Conservation (phyloP, 2,797 vertebrate genomes). For the Sphenopsis melanotis region DNA sequence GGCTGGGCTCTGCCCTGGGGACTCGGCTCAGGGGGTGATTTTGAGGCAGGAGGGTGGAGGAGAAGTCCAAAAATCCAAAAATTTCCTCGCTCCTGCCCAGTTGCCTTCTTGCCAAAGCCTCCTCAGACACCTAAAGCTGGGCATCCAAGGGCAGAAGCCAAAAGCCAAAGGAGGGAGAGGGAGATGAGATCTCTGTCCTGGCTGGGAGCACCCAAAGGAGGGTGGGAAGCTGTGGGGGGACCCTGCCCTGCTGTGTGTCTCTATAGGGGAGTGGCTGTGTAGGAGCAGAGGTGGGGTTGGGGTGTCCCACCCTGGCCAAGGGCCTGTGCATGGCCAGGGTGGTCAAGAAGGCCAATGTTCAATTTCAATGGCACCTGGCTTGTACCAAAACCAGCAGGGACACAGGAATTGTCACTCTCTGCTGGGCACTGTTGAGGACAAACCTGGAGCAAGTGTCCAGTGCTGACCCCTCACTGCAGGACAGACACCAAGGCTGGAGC, state of each 20-base stretch:
- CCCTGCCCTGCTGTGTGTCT: rapidly evolving
- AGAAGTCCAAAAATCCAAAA: background rate
- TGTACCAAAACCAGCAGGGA: rapidly evolving
- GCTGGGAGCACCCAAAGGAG: background rate
- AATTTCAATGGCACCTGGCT: background rate
- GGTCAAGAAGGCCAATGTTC: background rate
- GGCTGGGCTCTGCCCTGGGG: rapidly evolving
- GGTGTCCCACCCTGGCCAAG: background rate
- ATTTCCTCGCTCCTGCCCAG: background rate
- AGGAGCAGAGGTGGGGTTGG: background rate
- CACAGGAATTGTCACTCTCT: background rate
- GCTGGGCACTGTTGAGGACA: background rate
- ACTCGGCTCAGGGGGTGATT: background rate
- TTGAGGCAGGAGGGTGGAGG: background rate
- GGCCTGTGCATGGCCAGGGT: background rate
- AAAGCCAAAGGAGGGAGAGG: background rate
- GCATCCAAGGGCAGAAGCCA: background rate
- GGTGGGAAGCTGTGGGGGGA: background rate
- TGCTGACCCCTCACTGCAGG: background rate
- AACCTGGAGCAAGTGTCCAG: background rate
- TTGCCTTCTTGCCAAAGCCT: background rate
- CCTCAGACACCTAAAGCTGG: background rate
- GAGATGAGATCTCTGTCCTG: background rate
- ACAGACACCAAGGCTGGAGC: rapidly evolving
- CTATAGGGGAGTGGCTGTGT: rapidly evolving